Percentiles rank a stretch among this genome's conserved stretches.
Conservation (phyloP, 2,113 vertebrate species). For the Mustela nigripes region DNA sequence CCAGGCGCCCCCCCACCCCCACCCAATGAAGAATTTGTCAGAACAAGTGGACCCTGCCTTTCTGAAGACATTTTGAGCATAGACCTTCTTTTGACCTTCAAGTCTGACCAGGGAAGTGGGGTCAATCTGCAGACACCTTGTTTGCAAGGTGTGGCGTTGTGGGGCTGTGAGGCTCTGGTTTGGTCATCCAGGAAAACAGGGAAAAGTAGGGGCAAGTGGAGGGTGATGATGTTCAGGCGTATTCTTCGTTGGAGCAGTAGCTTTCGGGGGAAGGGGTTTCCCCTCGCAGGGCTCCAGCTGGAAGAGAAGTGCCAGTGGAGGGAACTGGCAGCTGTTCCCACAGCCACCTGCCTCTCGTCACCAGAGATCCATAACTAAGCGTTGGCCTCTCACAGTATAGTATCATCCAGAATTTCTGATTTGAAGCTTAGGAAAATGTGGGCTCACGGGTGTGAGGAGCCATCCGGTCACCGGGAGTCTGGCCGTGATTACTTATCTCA, state of each 20-base stretch:
- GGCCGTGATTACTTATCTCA: background rate
- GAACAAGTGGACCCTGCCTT: background rate
- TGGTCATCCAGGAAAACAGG: conserved; percentile 19
- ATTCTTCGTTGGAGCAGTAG: conserved; percentile 69
- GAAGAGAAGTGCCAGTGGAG: conserved; percentile 66
- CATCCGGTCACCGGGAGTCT: background rate
- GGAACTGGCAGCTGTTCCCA: conserved; percentile 47
- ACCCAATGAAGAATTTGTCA: conserved; percentile 16
- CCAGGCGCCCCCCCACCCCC: too few relatives aligned
- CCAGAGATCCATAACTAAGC: conserved; percentile 16
- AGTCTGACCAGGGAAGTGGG: background rate
- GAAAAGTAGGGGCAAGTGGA: conserved; percentile 67
- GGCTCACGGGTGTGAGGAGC: background rate
- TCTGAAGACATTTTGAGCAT: conserved; percentile 39
- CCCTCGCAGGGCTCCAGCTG: conserved; percentile 47
- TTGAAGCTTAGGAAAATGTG: conserved; percentile 12
- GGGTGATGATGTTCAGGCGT: conserved; percentile 15
- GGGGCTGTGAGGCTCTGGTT: background rate
- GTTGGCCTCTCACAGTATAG: background rate
- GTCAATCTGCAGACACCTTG: background rate
- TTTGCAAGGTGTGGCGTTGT: background rate
- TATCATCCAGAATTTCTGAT: conserved; percentile 47
- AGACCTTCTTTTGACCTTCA: conserved; percentile 57
- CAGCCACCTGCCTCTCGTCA: conserved; percentile 69
- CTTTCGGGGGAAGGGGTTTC: conserved; percentile 69